Evolutionary conservation across 2,888 invertebrate species (phyloP).

Genomic region (Dichetophora obliterata): DNA sequence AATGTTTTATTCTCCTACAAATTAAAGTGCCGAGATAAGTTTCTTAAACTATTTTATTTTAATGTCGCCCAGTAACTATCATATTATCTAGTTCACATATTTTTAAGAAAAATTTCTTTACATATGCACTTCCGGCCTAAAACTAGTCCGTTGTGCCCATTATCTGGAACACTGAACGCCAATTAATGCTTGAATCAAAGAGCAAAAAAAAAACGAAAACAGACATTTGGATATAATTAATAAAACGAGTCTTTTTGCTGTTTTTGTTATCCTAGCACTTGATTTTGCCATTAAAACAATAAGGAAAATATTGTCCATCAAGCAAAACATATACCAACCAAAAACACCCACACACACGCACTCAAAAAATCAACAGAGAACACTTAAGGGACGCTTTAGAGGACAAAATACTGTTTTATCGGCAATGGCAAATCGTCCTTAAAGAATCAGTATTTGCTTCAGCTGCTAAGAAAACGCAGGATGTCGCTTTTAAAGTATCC

Average conservation of each 20-base stretch:
- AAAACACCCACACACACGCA: too few species aligned
- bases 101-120: too few species aligned
- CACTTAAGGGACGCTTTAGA: not conserved
- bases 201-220: constrained; percentile 12
- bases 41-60: too few species aligned
- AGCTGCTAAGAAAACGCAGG: not conserved
- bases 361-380: not conserved
- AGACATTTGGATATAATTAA: constrained; percentile 37
- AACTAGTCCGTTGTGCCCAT: not conserved
- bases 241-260: constrained; percentile 40
- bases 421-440: constrained; percentile 62
- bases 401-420: constrained; percentile 51
- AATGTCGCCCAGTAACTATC: too few species aligned
- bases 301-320: not conserved
- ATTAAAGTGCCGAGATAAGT: too few species aligned
- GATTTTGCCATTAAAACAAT: constrained; percentile 36
- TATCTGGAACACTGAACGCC: constrained; percentile 22
- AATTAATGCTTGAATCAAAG: constrained; percentile 3
- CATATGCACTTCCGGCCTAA: not conserved
- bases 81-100: too few species aligned
- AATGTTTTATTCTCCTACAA: too few species aligned
- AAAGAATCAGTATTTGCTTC: constrained; percentile 50
- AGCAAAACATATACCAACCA: too few species aligned
- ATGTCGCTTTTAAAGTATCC: not conserved
- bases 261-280: constrained; percentile 44